Conservation (phyloP, 2,888 invertebrate species). For the Aspidiotus rigidus region DNA sequence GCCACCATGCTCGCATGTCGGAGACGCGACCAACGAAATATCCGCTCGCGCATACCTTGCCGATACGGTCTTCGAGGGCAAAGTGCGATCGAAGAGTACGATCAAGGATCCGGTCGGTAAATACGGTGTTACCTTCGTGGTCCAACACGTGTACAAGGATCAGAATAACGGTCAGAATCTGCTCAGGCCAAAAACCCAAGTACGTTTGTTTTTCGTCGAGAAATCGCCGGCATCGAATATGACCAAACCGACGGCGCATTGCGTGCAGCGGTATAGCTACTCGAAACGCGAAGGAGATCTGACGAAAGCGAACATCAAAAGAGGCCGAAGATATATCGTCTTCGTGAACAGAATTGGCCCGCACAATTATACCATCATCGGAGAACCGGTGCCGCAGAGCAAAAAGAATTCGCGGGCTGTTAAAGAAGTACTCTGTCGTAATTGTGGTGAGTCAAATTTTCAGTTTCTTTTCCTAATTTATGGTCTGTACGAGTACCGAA, state of each 20-base stretch:
- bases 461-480: too few relatives aligned
- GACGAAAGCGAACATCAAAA: slow-evolving; percentile 50
- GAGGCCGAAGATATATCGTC: slow-evolving; percentile 52
- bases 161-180: slow-evolving; percentile 41
- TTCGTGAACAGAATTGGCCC: slow-evolving; percentile 52
- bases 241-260: slow-evolving; percentile 35
- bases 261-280: slow-evolving; percentile 39
- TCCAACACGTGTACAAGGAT: slow-evolving; percentile 54
- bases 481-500: background rate
- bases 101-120: slow-evolving; percentile 48
- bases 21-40: slow-evolving; percentile 46
- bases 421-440: slow-evolving; percentile 40
- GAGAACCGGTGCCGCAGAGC: slow-evolving; percentile 47
- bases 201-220: slow-evolving; percentile 37
- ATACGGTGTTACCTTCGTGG: slow-evolving; percentile 59
- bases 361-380: slow-evolving; percentile 51
- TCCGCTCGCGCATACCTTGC: slow-evolving; percentile 56
- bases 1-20: slow-evolving; percentile 39
- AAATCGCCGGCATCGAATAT: slow-evolving; percentile 35
- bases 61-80: slow-evolving; percentile 57
- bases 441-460: slow-evolving; percentile 40
- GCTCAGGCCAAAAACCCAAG: slow-evolving; percentile 34
- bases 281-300: slow-evolving; percentile 41
- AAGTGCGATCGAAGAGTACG: slow-evolving; percentile 54
- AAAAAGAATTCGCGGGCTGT: slow-evolving; percentile 41